These are phyloP conservation scores for Hemichromis elongatus DNA, from an alignment of 2,113 vertebrate genomes.

Conservation along the genomic window DNA sequence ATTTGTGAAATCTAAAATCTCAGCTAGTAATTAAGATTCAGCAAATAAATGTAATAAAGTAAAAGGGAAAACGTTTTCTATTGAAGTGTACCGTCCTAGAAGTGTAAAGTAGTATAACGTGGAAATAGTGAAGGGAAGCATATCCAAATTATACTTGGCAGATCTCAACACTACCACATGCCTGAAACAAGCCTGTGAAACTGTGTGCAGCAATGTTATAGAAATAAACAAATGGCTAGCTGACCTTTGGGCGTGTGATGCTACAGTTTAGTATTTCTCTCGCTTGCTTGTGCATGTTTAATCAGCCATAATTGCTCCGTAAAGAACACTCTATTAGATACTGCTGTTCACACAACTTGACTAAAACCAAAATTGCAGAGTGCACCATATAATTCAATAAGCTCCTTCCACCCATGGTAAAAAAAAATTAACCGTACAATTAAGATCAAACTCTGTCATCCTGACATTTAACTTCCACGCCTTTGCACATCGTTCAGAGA, in stretches of 20 bases:
- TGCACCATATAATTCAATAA: not conserved
- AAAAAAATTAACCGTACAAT: not conserved
- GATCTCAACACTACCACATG: not conserved
- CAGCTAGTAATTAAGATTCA: not conserved
- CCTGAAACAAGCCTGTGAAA: not conserved
- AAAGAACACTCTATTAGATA: not conserved
- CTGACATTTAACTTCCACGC: not conserved
- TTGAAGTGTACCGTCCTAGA: not conserved
- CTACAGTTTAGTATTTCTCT: not conserved
- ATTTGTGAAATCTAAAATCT: not conserved
- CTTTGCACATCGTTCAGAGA: not conserved
- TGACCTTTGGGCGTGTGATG: not conserved
- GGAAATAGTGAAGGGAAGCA: not conserved
- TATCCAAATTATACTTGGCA: not conserved
- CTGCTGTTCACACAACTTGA: not conserved
- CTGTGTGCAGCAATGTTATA: not conserved
- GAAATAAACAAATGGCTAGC: not conserved
- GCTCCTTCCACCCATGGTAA: not conserved
- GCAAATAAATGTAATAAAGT: not conserved
- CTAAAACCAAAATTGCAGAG: slow-evolving; percentile 6
- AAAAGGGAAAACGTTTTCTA: not conserved
- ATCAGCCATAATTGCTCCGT: not conserved
- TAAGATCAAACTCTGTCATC: not conserved
- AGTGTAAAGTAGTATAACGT: not conserved
- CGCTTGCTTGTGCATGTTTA: not conserved